A percentile compares a stretch with the other conserved stretches of the same genome.
phyloP scores from a whole-genome alignment of 1,140 invertebrate species.

The Brachionus koreanus region DNA sequence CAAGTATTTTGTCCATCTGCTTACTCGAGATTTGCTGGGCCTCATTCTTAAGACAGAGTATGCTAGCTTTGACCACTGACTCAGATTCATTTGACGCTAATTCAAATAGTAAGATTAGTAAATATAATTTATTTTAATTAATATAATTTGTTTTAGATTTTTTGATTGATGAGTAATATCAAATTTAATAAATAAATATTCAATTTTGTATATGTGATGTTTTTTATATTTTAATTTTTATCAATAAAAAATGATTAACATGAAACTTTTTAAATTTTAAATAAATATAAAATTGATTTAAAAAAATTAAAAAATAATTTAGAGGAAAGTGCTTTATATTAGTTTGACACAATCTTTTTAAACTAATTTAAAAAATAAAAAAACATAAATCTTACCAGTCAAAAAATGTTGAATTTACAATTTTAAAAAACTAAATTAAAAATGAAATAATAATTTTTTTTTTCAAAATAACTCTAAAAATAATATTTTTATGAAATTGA shows the following conservation, averaged over 20 bases:
- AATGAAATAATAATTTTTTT: neutral
- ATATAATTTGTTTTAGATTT: conserved; percentile 9
- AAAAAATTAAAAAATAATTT: too few species aligned
- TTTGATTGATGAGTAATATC: conserved; percentile 18
- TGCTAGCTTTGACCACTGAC: neutral
- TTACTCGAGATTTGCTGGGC: neutral
- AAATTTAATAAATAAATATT: neutral
- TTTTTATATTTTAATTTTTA: too few species aligned
- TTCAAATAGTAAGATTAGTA: conserved; percentile 16
- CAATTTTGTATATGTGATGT: neutral
- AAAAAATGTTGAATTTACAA: neutral
- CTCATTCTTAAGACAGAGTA: neutral
- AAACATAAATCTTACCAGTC: neutral
- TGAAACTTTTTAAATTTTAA: too few species aligned
- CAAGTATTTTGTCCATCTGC: neutral
- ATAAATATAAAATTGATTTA: too few species aligned
- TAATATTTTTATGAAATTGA: neutral
- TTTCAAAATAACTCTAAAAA: neutral
- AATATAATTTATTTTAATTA: neutral
- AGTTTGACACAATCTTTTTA: neutral
- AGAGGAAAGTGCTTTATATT: neutral
- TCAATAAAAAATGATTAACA: too few species aligned
- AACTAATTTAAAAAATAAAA: neutral
- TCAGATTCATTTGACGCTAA: neutral
- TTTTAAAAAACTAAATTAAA: neutral